Conservation (phyloP, 1,140 invertebrate genomes). For the Nephila pilipes region DNA sequence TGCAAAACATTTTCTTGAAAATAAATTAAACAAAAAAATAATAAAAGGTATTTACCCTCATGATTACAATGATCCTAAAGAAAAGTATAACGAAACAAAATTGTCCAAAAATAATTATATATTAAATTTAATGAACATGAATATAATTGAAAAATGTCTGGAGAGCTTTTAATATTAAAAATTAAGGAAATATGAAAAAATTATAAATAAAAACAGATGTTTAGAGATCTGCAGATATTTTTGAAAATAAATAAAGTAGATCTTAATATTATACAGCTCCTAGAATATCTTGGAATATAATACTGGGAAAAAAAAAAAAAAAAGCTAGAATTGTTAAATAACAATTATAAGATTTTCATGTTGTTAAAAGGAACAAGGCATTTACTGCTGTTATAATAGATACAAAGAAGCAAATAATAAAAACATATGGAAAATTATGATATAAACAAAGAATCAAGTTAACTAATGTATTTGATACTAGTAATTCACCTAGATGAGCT, state of each 20-base stretch:
- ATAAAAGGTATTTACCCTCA: not conserved
- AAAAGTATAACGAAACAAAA: not conserved
- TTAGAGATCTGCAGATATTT: not conserved
- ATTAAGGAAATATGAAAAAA: not conserved
- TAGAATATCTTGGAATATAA: conserved; percentile 51
- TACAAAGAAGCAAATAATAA: conserved; percentile 51
- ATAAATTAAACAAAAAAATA: not conserved
- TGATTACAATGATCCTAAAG: not conserved
- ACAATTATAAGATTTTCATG: conserved; percentile 46
- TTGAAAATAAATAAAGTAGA: not conserved
- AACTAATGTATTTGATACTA: conserved; percentile 79
- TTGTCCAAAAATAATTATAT: not conserved
- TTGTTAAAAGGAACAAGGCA: conserved; percentile 9
- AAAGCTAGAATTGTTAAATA: conserved; percentile 22
- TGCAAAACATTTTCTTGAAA: not conserved
- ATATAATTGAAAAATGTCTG: not conserved
- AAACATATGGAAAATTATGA: conserved; percentile 78
- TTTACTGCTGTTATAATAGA: conserved; percentile 47
- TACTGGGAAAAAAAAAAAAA: conserved; percentile 67
- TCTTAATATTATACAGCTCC: not conserved
- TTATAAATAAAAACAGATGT: not conserved
- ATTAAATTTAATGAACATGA: not conserved
- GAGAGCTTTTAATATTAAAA: not conserved
- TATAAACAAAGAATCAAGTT: conserved; percentile 76
- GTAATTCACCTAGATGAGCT: conserved; percentile 78